phyloP scores from a whole-genome alignment of 2,113 vertebrate genomes.

The Neolamprologus ventralis region DNA sequence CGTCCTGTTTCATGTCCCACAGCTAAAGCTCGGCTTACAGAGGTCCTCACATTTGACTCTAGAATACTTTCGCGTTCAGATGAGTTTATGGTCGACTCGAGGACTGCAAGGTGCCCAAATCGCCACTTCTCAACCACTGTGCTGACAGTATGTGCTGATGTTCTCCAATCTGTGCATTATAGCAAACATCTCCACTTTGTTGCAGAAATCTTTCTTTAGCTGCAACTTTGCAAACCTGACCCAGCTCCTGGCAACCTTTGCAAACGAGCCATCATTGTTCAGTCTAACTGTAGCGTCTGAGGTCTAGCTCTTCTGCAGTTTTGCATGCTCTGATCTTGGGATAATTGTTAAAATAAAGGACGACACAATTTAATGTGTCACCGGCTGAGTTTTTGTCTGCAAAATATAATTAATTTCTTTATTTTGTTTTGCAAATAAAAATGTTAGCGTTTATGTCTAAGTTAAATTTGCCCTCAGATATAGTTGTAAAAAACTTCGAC shows the following conservation, averaged over 20 bases:
- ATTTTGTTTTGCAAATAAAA: background rate
- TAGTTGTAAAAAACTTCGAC: fast-evolving
- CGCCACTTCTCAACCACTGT: background rate
- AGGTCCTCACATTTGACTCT: background rate
- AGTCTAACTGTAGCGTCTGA: background rate
- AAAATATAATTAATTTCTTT: background rate
- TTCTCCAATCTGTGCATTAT: background rate
- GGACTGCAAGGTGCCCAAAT: background rate
- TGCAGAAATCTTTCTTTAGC: background rate
- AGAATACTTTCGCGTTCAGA: background rate
- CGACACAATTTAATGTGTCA: background rate
- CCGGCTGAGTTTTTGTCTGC: fast-evolving
- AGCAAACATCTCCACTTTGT: background rate
- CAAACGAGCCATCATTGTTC: background rate
- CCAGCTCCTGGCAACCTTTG: no score
- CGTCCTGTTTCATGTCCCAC: background rate
- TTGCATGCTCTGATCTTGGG: background rate
- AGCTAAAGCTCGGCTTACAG: background rate
- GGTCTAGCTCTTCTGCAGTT: background rate
- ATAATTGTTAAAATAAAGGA: background rate
- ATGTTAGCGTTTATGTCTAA: fast-evolving
- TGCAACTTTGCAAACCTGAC: background rate
- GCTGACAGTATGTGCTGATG: background rate
- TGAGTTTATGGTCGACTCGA: background rate
- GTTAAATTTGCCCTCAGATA: background rate